Percentiles rank a stretch among this genome's conserved stretches.
These are phyloP conservation scores for Lasiurus cinereus DNA, from an alignment of 2,113 vertebrate species.

Conservation along the genomic window DNA sequence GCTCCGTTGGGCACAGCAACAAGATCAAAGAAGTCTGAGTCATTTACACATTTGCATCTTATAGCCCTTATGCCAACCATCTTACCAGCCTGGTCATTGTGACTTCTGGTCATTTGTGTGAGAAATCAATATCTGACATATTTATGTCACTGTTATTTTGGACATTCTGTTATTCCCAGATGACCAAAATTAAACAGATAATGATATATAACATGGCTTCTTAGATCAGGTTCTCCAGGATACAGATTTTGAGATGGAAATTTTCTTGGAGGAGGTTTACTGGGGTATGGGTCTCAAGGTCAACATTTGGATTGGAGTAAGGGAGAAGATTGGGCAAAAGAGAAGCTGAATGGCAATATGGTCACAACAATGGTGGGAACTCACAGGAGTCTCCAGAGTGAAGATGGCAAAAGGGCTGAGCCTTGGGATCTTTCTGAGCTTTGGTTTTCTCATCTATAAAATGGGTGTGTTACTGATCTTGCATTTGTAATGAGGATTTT, in stretches of 20 bases:
- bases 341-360: background rate
- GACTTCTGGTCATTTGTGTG: background rate
- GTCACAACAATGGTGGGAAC: background rate
- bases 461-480: constrained; percentile 6
- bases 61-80: background rate
- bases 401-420: background rate
- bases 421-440: background rate
- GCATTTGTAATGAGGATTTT: background rate
- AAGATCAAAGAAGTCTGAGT: background rate
- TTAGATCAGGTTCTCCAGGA: background rate
- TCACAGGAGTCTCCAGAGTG: background rate
- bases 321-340: background rate
- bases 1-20: background rate
- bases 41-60: background rate
- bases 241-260: constrained; percentile 36
- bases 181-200: background rate
- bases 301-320: background rate
- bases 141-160: background rate
- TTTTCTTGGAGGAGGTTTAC: background rate
- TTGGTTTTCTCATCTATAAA: constrained; percentile 45
- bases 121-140: background rate
- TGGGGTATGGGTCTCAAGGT: background rate
- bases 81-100: background rate
- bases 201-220: background rate
- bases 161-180: constrained; percentile 22